Evolutionary conservation across 2,113 vertebrate species (phyloP).

Genomic region (Willisornis vidua): DNA sequence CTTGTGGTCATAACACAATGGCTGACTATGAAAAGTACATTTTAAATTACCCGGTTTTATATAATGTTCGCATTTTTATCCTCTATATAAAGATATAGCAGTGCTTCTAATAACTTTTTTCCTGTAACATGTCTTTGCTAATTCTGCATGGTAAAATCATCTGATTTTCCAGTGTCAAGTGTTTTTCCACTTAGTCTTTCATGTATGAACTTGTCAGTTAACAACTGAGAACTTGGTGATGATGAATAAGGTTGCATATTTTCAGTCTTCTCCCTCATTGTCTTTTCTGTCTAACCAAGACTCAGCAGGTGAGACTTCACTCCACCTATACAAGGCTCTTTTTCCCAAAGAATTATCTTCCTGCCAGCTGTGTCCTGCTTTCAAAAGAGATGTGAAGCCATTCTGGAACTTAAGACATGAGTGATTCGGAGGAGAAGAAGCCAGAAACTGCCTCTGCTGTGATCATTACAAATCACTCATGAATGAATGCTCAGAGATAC

Average conservation of each 20-base stretch:
- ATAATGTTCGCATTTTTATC: background rate
- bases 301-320: background rate
- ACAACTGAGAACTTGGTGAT: background rate
- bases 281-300: constrained; percentile 18
- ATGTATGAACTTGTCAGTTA: constrained; percentile 5
- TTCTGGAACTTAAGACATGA: constrained; percentile 14
- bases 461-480: background rate
- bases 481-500: background rate
- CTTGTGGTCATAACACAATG: constrained; percentile 22
- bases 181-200: background rate
- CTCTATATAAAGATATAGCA: background rate
- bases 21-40: constrained; percentile 14
- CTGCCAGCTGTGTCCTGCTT: background rate
- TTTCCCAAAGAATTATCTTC: background rate
- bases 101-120: background rate
- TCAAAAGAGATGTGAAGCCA: background rate
- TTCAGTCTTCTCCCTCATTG: background rate
- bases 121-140: background rate
- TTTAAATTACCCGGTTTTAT: constrained; percentile 9
- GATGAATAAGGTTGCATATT: background rate
- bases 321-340: background rate
- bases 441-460: background rate
- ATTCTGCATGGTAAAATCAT: background rate
- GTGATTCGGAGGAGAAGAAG: constrained; percentile 25
- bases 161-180: background rate